Base-by-base conservation (phyloP, 1,140 invertebrate species). In the Cotesia typhae region DNA sequence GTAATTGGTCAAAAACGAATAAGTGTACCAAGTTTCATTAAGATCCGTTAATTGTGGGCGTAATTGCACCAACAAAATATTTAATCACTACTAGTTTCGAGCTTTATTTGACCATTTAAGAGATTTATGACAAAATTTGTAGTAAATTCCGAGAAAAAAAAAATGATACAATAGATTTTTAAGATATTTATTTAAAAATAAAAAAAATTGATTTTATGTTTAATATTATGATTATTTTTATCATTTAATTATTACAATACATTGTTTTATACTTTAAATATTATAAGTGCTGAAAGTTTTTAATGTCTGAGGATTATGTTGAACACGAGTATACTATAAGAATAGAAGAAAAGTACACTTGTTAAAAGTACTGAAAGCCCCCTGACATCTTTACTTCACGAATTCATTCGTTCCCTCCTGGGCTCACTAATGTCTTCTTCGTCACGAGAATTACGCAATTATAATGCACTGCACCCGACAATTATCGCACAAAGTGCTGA, bases 391-490 rank as follows among this genome's bases (percentile, higher is more conserved):
- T 47, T 67, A 35, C 14, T 67, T 67, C 51, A 67, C 55, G 66
- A 67, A 67, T 36, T 52, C 36, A 37, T 55, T 52, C 41, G 28
- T 67, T 53, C 38, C 35, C 47, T n/a, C 20, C 7, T 67, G 47
- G 52, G 66, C 14, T 67, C 51, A 20, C 28, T 20, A 28, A 28
- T 51, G 14, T 51, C 66, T 65, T 65, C 17, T 53, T 55, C 65
- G 71, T 35, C 36, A n/a, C 47, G 64, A 71, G 77, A 80, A 80
- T 80, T 80, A 80, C 76, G 77, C 76, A 80, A 80, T 80, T 80
- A 80, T 80, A 20, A 28, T 79, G 72, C 72, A 60, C 71, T 77
- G 73, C 75, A 63, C 66, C 70, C 71, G 64, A 74, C 77, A 79
- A 80, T 80, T 79, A 76, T 76, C 75, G 72, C 74, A 75, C 67